Evolutionary conservation across 2,113 vertebrate genomes (phyloP).

Genomic region (Echinops telfairi): DNA sequence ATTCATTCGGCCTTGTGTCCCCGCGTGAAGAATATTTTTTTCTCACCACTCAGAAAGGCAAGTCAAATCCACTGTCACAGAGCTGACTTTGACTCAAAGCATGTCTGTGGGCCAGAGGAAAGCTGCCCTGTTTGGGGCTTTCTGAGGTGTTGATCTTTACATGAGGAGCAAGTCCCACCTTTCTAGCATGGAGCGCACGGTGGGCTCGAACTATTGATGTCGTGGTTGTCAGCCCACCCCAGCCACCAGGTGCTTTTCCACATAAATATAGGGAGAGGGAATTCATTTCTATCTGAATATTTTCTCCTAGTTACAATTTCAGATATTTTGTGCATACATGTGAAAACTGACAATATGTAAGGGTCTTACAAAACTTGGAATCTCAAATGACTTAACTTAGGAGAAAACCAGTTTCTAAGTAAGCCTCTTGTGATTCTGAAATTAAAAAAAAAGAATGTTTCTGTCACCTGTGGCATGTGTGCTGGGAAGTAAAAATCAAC

Average conservation of each 20-base stretch:
- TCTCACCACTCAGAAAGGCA: background rate
- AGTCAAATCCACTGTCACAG: background rate
- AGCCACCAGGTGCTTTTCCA: no score
- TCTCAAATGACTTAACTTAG: slow-evolving; percentile 21
- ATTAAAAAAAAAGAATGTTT: slow-evolving; percentile 49
- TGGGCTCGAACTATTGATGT: no score
- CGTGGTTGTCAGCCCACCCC: no score
- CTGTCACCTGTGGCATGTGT: background rate
- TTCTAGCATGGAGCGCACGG: no score
- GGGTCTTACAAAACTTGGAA: background rate
- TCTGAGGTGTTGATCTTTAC: no score
- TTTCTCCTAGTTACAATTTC: slow-evolving; percentile 3
- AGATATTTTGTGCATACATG: background rate
- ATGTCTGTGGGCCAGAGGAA: no score
- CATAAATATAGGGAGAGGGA: background rate
- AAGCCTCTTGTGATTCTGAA: slow-evolving; percentile 27
- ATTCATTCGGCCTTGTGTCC: background rate
- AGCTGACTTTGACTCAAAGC: no score
- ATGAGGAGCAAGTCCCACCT: no score
- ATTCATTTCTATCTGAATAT: slow-evolving; percentile 38
- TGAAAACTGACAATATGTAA: background rate
- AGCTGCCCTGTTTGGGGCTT: no score
- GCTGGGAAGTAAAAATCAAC: slow-evolving; percentile 26
- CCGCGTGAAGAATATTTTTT: background rate
- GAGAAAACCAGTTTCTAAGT: slow-evolving; percentile 23